phyloP scores from a whole-genome alignment of 2,888 invertebrate species.

The Tinea trinotella region DNA sequence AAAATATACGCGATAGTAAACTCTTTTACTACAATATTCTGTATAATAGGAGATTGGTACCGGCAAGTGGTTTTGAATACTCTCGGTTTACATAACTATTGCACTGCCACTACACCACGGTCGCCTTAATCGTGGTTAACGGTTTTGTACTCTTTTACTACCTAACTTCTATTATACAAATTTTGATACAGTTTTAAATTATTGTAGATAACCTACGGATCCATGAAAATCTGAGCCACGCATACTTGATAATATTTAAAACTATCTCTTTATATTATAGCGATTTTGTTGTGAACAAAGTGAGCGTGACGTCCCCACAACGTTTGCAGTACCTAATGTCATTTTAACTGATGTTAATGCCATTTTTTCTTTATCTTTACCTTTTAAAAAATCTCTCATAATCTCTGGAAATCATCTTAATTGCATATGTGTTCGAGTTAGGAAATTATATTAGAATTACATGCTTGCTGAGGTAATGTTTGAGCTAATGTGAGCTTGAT shows the following conservation, averaged over 20 bases:
- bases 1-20: too few species aligned
- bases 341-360: slow-evolving; percentile 66
- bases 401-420: slow-evolving; percentile 20
- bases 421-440: slow-evolving; percentile 19
- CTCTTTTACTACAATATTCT: too few species aligned
- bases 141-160: too few species aligned
- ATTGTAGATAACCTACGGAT: too few species aligned
- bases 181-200: too few species aligned
- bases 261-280: slow-evolving; percentile 15
- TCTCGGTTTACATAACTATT: too few species aligned
- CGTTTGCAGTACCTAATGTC: slow-evolving; percentile 46
- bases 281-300: slow-evolving; percentile 27
- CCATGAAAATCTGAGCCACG: too few species aligned
- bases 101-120: too few species aligned
- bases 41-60: too few species aligned
- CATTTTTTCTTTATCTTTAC: slow-evolving; percentile 32
- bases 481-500: not conserved
- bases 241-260: not conserved
- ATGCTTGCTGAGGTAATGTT: not conserved
- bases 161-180: too few species aligned
- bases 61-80: too few species aligned
- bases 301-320: slow-evolving; percentile 39
- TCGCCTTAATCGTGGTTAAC: too few species aligned
- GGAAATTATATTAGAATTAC: slow-evolving; percentile 20
- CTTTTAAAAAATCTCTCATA: slow-evolving; percentile 10